Evolutionary conservation across 2,113 vertebrate genomes (phyloP).

Genomic region (Rutilus rutilus): DNA sequence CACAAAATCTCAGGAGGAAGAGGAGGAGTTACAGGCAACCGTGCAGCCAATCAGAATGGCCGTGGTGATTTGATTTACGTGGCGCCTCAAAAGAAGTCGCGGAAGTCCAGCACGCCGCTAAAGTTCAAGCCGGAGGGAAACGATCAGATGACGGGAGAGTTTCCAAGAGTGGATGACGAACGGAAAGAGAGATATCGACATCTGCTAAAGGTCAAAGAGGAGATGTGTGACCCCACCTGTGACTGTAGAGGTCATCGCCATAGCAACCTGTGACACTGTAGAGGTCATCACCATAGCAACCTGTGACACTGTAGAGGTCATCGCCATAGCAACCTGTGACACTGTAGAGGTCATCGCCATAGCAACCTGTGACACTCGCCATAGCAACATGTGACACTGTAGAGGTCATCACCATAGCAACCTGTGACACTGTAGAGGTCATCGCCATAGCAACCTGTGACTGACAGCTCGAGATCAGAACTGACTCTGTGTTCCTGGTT

Average conservation of each 20-base stretch:
- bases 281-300: no score
- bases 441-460: no score
- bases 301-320: no score
- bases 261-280: neutral
- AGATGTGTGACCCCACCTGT: neutral
- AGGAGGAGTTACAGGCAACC: constrained; percentile 54
- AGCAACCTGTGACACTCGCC: no score
- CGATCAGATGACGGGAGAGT: neutral
- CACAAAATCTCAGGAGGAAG: constrained; percentile 55
- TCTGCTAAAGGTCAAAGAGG: constrained; percentile 10
- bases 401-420: no score
- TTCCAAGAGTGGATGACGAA: neutral
- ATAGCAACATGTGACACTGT: no score
- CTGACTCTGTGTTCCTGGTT: no score
- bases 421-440: no score
- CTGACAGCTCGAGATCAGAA: neutral
- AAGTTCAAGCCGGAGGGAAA: constrained; percentile 84
- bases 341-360: no score
- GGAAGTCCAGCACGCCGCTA: constrained; percentile 94
- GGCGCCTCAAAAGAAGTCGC: constrained; percentile 87
- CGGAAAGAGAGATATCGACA: neutral
- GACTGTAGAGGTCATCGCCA: neutral
- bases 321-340: no score
- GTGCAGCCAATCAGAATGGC: constrained; percentile 68
- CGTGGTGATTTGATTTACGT: constrained; percentile 68